Evolutionary conservation across 2,113 vertebrate genomes (phyloP).

Genomic region (Apaloderma vittatum): DNA sequence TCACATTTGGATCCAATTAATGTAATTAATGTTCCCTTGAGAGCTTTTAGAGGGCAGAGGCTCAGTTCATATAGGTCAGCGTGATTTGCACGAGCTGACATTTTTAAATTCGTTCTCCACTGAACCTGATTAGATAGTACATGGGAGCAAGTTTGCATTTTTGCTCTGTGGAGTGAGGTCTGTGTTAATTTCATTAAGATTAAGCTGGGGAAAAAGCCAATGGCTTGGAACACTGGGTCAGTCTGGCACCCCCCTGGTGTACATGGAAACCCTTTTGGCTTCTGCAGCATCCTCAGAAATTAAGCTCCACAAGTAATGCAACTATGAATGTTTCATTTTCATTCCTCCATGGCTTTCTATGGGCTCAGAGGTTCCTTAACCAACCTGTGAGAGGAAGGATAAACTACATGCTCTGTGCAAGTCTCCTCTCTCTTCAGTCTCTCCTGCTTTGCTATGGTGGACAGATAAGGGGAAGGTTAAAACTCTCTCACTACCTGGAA

Average conservation of each 20-base stretch:
- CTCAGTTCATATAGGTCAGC: not conserved
- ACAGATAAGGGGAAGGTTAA: not conserved
- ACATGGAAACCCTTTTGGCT: accelerated
- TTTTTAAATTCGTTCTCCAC: not conserved
- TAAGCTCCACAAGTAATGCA: not conserved
- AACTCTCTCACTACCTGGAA: not conserved
- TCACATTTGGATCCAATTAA: not conserved
- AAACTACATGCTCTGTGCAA: accelerated
- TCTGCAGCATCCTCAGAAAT: not conserved
- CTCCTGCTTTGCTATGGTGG: not conserved
- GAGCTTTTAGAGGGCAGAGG: not conserved
- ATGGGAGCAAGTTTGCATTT: not conserved
- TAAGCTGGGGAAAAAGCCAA: not conserved
- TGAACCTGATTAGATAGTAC: not conserved
- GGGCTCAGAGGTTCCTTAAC: not conserved
- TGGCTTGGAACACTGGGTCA: not conserved
- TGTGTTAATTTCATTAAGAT: not conserved
- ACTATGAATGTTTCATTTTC: not conserved
- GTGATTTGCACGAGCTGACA: not conserved
- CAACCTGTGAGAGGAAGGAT: not conserved
- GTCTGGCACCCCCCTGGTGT: accelerated
- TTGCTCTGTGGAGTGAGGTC: not conserved
- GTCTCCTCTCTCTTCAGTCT: not conserved
- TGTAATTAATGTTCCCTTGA: not conserved
- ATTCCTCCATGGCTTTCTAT: not conserved